Evolutionary conservation across 2,888 invertebrate genomes (phyloP), one percentile per base, ranked within the genome.

Genomic region (Liposcelis brunnea): DNA sequence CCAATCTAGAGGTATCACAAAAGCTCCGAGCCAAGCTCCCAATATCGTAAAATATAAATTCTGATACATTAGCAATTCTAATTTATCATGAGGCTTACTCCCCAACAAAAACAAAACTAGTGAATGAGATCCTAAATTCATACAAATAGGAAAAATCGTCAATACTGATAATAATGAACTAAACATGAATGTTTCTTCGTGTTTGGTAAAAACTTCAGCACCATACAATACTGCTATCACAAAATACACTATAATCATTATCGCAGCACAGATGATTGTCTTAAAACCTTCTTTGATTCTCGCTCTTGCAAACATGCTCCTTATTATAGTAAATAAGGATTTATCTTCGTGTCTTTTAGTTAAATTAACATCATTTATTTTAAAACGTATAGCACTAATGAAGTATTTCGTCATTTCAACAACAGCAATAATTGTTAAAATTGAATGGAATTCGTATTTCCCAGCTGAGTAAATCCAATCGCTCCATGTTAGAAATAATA

Each of bases 1-100:
- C 91, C 91, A 91, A 60, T 91, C 91, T 31, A 91, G 64, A 1
- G 91, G 90, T 51, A 91, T 83, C 1, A 83, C 80, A 47, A 82
- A 70, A 2, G 86, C 84, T 5, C 89, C 86, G 2, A 83, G 56
- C 87, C 89, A 90, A 4, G 84, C 75, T 2, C 89, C 89, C 31
- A 81, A 60, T 10, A 85, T 58, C 0, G 77, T 73, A 45, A 71
- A 56, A 46, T 71, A 56, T 4, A 74, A 66, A 53, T 71, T 72
- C 11, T 52, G 51, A 15, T 49, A 50, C n/a, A 55, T 43, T 10
- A 53, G 47, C 31, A 46, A 42, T 21, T 54, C 52, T 5, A 54
- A 49, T 33, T 47, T 46, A 42, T 52, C 54, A 19, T 38, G 37
- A 34, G 67, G 66, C 45, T 74, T 68, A 50, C 72, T 68, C 15